These are phyloP conservation scores for Stichopus horrens DNA, from an alignment of 53 echinoderm and acorn worm species.

Conservation along the genomic window DNA sequence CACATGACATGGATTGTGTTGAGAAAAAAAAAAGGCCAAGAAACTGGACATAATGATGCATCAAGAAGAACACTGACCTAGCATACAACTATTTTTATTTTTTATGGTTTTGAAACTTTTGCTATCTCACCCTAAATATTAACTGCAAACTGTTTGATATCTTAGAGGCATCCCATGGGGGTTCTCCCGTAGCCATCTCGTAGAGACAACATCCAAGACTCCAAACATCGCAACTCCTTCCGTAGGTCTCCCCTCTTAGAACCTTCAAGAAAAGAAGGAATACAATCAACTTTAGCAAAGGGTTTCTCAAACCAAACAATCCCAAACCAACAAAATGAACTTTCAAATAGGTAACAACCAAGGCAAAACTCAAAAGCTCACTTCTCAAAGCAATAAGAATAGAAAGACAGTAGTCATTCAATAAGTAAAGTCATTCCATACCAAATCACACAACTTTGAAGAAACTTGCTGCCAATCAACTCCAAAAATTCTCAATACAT, in stretches of 20 bases:
- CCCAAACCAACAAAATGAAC: not conserved
- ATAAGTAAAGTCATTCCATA: not conserved
- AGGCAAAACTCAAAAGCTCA: not conserved
- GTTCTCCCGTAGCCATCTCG: constrained; percentile 88
- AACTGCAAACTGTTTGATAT: constrained; percentile 92
- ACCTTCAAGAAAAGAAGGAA: constrained; percentile 54
- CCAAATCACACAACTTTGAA: not conserved
- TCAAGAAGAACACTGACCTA: no score
- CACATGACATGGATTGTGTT: no score
- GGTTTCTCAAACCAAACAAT: not conserved
- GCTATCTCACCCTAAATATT: constrained; percentile 80
- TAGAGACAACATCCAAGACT: constrained; percentile 93
- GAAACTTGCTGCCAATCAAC: not conserved
- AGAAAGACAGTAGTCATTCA: no score
- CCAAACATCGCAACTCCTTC: constrained; percentile 93
- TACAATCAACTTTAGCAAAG: not conserved
- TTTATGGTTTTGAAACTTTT: no score
- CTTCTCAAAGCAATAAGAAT: not conserved
- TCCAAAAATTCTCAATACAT: no score
- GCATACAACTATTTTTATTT: no score
- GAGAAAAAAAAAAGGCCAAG: no score
- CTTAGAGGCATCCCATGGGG: constrained; percentile 84
- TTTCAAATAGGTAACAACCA: not conserved
- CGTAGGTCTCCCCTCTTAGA: constrained; percentile 90
- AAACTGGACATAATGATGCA: no score